Percentiles rank a stretch among this genome's conserved stretches.
phyloP scores from a whole-genome alignment of 2,888 invertebrate species.

The Hanleya hanleyi region DNA sequence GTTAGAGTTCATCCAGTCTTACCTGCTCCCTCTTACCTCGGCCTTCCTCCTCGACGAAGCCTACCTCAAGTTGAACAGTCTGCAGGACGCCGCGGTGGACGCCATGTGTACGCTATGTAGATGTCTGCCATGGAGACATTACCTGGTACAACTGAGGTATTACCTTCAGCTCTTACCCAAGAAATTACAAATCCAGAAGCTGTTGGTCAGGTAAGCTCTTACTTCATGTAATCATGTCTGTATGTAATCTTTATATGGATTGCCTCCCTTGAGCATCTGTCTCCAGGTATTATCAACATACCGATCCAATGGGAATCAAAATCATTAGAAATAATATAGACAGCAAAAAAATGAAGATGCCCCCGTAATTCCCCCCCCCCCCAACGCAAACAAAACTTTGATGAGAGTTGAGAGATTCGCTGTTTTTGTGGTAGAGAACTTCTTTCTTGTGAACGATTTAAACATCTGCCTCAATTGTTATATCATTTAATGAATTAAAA shows the following conservation, averaged over 20 bases:
- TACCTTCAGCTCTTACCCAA: conserved; percentile 85
- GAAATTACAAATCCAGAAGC: conserved; percentile 85
- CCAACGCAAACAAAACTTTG: no score
- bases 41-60: conserved; percentile 86
- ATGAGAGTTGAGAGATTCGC: no score
- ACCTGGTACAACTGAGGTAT: conserved; percentile 85
- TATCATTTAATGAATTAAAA: no score
- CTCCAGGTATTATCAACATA: no score
- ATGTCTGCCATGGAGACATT: conserved; percentile 91
- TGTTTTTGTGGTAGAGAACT: no score
- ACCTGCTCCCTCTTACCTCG: conserved; percentile 88
- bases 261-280: neutral
- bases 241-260: neutral
- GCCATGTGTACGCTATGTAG: conserved; percentile 84
- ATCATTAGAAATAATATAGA: no score
- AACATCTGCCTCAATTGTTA: no score
- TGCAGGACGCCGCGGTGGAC: conserved; percentile 90
- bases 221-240: neutral
- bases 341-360: no score
- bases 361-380: no score
- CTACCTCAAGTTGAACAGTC: conserved; percentile 79
- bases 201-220: conserved; percentile 78
- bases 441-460: no score
- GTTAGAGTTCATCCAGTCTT: conserved; percentile 82
- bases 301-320: no score